Base-by-base conservation (phyloP, 2,797 vertebrate species). In the Acomys russatus region DNA sequence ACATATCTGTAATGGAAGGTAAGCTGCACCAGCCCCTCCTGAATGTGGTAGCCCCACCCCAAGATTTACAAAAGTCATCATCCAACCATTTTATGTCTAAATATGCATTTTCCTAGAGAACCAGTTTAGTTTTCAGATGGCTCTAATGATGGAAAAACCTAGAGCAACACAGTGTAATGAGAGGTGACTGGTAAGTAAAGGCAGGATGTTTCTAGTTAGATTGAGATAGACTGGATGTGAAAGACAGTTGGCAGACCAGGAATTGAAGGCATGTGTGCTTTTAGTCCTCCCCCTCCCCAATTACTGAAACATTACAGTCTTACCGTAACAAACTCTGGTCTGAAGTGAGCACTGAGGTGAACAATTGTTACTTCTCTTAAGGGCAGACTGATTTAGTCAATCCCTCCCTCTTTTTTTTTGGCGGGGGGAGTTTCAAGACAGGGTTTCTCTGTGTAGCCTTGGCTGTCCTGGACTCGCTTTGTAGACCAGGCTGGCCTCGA, bases 101-200 rank as follows among this genome's bases (percentile, higher is more conserved):
- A 78, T 18, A 84, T 64, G 49, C 68, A 78, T 84, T 88, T 84
- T 78, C 59, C 80, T 83, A 93, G 70, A 90, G 94, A 85, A 95
- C 63, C 77, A 91, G 76, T 61, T 44, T 44, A 44, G 44, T 18
- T 17, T 17, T 84, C 25, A 92, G 49, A 76, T 12, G 79, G 59
- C 54, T 79, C 38, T 63, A 82, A 84, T 33, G 74, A 66, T 25
- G 14, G 68, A 59, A 91, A 88, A 77, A 76, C 77, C 49, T 66
- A 79, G 33, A 88, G 80, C 51, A 64, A 88, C 1, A 18, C 18
- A 70, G 30, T n/a, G 59, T 54, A 35, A 33, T 33, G 70, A 74
- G 2, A 66, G 66, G 63, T 56, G 77, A 82, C 25, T 76, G 54
- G 17, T 11, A 68, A 71, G 54, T 22, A 30, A 74, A 11, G 23